Conservation (phyloP, 2,113 vertebrate species). For the Furnarius figulus region DNA sequence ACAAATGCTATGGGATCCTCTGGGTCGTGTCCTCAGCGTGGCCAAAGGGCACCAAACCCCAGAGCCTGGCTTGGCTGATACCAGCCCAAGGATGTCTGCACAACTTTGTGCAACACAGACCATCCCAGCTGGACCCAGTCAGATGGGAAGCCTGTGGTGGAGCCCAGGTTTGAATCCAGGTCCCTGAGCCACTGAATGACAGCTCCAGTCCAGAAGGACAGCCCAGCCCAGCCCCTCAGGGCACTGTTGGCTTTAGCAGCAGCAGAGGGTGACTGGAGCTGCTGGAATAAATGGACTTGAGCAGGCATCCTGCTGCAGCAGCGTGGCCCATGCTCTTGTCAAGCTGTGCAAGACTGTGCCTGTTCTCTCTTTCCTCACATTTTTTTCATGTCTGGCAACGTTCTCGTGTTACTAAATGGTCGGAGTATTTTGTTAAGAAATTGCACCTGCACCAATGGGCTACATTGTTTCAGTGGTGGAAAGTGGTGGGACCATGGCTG, state of each 20-base stretch:
- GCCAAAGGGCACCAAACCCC: not conserved
- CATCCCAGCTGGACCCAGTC: not conserved
- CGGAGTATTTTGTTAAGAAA: not conserved
- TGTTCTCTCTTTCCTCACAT: not conserved
- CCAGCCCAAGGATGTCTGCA: not conserved
- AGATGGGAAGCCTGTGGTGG: not conserved
- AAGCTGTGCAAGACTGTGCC: not conserved
- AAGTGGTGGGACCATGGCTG: not conserved
- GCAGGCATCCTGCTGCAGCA: not conserved
- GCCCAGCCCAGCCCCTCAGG: not conserved
- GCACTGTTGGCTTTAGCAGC: not conserved
- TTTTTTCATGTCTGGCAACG: not conserved
- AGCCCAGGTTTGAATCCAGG: not conserved
- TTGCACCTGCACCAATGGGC: not conserved
- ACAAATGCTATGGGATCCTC: not conserved
- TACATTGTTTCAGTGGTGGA: not conserved
- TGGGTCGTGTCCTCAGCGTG: not conserved
- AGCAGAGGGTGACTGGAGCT: not conserved
- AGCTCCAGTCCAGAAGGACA: not conserved
- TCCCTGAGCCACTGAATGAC: not conserved
- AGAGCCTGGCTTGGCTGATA: not conserved
- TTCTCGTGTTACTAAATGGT: accelerated
- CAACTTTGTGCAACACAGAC: not conserved
- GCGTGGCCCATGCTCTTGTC: accelerated
- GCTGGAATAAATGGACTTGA: not conserved